phyloP scores from a whole-genome alignment of 1,140 invertebrate genomes.

The Drosophila micromelanica region DNA sequence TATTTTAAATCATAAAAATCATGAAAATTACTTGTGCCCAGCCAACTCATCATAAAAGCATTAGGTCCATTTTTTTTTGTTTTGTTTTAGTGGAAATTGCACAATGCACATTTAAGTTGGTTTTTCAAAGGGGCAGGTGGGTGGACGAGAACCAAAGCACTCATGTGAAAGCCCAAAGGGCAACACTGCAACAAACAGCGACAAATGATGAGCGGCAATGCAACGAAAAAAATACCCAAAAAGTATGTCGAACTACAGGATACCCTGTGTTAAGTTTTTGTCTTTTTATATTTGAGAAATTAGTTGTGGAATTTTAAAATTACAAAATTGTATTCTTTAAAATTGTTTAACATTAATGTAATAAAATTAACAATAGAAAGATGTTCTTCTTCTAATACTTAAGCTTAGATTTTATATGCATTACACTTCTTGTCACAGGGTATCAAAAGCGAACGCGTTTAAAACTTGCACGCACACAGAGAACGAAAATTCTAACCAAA shows the following conservation, averaged over 20 bases:
- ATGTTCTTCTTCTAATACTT: too few species aligned
- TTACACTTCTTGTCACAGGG: not conserved
- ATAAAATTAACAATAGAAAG: too few species aligned
- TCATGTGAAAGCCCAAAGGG: conserved; percentile 48
- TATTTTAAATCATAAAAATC: not conserved
- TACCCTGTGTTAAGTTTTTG: conserved; percentile 6
- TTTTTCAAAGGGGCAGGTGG: too few species aligned
- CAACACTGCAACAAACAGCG: conserved; percentile 41
- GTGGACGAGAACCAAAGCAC: conserved; percentile 9
- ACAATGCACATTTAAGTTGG: conserved; percentile 37
- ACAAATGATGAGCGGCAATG: conserved; percentile 62
- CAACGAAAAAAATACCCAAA: conserved; percentile 17
- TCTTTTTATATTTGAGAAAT: too few species aligned
- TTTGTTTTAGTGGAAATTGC: conserved; percentile 46
- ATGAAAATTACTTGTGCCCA: conserved; percentile 29
- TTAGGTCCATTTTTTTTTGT: conserved; percentile 46
- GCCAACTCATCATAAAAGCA: conserved; percentile 67
- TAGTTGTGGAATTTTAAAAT: too few species aligned
- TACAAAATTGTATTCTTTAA: too few species aligned
- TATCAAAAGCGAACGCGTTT: not conserved
- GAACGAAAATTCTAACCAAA: conserved; percentile 42
- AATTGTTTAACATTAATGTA: too few species aligned
- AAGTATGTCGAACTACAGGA: conserved; percentile 18
- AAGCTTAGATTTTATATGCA: too few species aligned
- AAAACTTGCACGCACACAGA: conserved; percentile 5